Conservation (phyloP, 1,140 invertebrate genomes). For the Maconellicoccus hirsutus region DNA sequence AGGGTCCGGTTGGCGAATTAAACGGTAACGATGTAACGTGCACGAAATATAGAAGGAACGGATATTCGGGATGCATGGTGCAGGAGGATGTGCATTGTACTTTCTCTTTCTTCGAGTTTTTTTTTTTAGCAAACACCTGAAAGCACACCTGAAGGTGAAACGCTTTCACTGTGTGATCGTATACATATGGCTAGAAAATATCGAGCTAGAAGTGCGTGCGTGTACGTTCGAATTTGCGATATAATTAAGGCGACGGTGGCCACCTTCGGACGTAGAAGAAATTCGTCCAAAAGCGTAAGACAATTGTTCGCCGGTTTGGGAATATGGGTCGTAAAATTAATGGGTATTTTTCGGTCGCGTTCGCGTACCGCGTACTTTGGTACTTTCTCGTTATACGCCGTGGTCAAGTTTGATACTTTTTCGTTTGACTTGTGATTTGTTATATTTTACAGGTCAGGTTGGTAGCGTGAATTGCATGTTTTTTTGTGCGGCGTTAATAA, state of each 20-base stretch:
- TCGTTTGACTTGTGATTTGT: neutral
- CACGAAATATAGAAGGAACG: too few species aligned
- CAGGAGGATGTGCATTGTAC: neutral
- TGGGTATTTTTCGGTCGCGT: neutral
- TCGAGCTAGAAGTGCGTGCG: neutral
- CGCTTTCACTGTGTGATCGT: neutral
- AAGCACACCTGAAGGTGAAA: neutral
- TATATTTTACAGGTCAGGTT: neutral
- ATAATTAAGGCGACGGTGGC: too few species aligned
- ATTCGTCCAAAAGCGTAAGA: too few species aligned
- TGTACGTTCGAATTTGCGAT: too few species aligned
- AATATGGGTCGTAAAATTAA: slow-evolving; percentile 4
- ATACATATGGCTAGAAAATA: neutral
- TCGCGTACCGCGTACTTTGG: neutral
- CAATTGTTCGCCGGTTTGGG: too few species aligned
- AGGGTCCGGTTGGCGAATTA: neutral
- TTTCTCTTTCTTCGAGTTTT: slow-evolving; percentile 6
- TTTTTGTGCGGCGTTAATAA: neutral
- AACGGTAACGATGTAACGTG: too few species aligned
- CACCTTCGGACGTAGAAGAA: too few species aligned
- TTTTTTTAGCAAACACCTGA: slow-evolving; percentile 2
- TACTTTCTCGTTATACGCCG: neutral
- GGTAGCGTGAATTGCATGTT: neutral
- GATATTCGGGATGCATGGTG: neutral
- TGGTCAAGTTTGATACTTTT: neutral